Percentiles rank a stretch among this genome's conserved stretches.
Conservation (phyloP, 2,797 vertebrate species). For the Oryzias sinensis region DNA sequence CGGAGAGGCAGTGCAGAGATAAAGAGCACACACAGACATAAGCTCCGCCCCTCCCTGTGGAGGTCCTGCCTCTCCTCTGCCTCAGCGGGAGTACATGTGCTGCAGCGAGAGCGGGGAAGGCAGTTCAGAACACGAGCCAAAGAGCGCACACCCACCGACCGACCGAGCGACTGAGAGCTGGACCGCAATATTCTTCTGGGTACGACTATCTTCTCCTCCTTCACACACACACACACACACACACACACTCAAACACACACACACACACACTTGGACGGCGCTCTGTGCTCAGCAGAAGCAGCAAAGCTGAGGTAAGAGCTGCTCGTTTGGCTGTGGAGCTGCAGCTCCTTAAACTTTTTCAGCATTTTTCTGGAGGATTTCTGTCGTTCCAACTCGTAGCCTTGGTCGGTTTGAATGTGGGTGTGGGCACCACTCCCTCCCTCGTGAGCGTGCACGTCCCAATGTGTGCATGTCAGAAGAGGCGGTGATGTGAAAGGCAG, state of each 20-base stretch:
- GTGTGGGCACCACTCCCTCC: conserved; percentile 27
- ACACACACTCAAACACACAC: conserved; percentile 21
- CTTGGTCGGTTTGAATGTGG: conserved; percentile 1
- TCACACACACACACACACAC: conserved; percentile 24
- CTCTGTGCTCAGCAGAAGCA: conserved; percentile 27
- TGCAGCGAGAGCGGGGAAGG: conserved; percentile 63
- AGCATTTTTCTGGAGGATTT: neutral
- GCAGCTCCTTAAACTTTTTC: no score
- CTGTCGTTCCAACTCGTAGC: conserved; percentile 3
- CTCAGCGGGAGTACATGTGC: conserved; percentile 58
- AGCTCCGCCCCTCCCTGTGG: conserved; percentile 31
- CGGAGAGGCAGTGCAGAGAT: no score
- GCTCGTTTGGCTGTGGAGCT: no score
- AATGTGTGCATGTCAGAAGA: conserved; percentile 16
- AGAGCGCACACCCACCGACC: conserved; percentile 64
- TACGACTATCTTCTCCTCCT: conserved; percentile 40
- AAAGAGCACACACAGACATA: neutral
- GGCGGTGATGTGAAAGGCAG: conserved; percentile 9
- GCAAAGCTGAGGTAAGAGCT: conserved; percentile 26
- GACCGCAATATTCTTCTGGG: conserved; percentile 51
- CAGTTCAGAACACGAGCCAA: conserved; percentile 68
- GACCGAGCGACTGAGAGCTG: conserved; percentile 35
- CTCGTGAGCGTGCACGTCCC: conserved; percentile 39
- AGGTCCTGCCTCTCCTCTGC: conserved; percentile 38
- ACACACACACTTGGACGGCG: conserved; percentile 14